phyloP scores from a whole-genome alignment of 64 coral and sea anemone species.

The Dendrophyllia cribrosa region DNA sequence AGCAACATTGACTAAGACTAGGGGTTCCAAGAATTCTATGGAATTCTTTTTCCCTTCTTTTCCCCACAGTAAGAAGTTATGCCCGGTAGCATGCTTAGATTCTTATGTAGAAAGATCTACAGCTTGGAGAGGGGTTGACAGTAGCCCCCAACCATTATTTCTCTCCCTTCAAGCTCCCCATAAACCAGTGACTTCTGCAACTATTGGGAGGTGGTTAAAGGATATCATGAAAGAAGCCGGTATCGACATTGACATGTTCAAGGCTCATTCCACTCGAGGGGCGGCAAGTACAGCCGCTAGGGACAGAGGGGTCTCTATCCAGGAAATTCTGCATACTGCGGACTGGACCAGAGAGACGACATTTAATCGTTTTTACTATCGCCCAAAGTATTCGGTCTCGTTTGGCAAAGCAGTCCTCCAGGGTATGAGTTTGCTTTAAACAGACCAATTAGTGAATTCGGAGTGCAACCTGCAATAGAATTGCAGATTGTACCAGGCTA shows the following conservation, averaged over 20 bases:
- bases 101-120: no score
- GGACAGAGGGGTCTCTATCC: neutral
- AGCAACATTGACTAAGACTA: constrained; percentile 31
- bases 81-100: neutral
- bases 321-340: constrained; percentile 5
- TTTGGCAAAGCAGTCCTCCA: neutral
- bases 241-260: constrained; percentile 31
- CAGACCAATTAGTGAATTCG: constrained; percentile 5
- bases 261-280: constrained; percentile 18
- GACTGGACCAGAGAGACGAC: constrained; percentile 57
- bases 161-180: neutral
- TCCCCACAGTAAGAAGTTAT: neutral
- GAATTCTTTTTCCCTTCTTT: constrained; percentile 18
- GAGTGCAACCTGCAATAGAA: neutral
- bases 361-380: constrained; percentile 45
- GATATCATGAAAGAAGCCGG: neutral
- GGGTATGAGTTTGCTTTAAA: neutral
- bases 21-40: neutral
- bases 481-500: constrained; percentile 5
- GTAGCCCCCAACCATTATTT: neutral
- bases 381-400: neutral
- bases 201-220: constrained; percentile 47
- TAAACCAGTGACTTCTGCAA: neutral
- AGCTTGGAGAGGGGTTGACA: neutral
- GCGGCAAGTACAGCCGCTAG: constrained; percentile 14